Percentiles rank a stretch among this genome's conserved stretches.
These are phyloP conservation scores for Ernsta delagoae DNA, from an alignment of 2,888 invertebrate species.

Conservation along the genomic window DNA sequence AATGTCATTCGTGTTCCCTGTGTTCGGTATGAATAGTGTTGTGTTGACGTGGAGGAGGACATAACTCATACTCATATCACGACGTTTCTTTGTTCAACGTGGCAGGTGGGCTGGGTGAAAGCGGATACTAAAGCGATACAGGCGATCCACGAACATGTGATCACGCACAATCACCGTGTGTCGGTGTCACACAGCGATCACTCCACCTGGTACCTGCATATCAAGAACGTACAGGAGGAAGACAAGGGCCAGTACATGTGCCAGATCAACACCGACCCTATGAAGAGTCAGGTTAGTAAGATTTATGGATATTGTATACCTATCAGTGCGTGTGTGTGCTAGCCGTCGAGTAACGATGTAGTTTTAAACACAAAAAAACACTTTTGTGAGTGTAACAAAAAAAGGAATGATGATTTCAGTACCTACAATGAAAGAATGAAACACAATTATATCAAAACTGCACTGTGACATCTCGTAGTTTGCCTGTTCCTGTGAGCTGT, in stretches of 20 bases:
- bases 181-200: conserved; percentile 92
- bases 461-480: conserved; percentile 19
- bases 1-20: conserved; percentile 17
- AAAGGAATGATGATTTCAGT: neutral
- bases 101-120: conserved; percentile 93
- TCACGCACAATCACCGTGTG: conserved; percentile 93
- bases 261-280: conserved; percentile 95
- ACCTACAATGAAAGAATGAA: too few relatives aligned
- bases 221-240: conserved; percentile 91
- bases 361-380: too few relatives aligned
- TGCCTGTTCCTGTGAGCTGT: conserved; percentile 12
- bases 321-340: too few relatives aligned
- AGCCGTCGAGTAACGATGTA: too few relatives aligned
- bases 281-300: conserved; percentile 90
- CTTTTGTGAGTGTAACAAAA: too few relatives aligned
- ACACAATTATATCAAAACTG: conserved; percentile 20
- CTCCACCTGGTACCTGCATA: conserved; percentile 92
- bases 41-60: conserved; percentile 7
- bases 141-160: conserved; percentile 93
- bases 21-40: conserved; percentile 1
- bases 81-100: conserved; percentile 28
- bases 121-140: conserved; percentile 94
- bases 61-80: conserved; percentile 22
- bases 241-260: conserved; percentile 94
- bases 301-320: too few relatives aligned